These are phyloP conservation scores for Dasysyrphus albostriatus DNA, from an alignment of 2,888 invertebrate genomes.

Conservation along the genomic window DNA sequence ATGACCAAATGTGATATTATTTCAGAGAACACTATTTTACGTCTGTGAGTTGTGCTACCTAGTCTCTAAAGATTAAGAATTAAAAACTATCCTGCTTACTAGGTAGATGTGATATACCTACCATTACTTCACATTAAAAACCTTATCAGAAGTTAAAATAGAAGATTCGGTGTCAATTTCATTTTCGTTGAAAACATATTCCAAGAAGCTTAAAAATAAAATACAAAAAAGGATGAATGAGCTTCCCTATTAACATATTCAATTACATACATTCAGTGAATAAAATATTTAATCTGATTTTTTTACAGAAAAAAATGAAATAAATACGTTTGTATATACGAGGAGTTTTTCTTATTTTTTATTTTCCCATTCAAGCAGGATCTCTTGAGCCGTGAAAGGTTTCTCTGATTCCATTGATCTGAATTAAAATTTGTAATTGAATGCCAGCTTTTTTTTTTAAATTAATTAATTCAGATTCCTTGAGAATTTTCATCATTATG, in stretches of 20 bases:
- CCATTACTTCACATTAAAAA: too few relatives aligned
- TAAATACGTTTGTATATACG: too few relatives aligned
- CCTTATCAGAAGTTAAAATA: constrained; percentile 38
- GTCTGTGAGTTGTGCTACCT: not conserved
- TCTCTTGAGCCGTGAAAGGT: not conserved
- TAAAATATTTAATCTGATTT: constrained; percentile 4
- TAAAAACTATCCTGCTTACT: not conserved
- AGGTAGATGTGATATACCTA: not conserved
- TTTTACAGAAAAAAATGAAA: not conserved
- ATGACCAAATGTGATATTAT: too few relatives aligned
- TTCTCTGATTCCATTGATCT: constrained; percentile 3
- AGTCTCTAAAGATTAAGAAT: not conserved
- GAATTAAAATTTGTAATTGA: constrained; percentile 14
- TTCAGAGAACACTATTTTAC: too few relatives aligned
- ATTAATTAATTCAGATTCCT: constrained; percentile 8
- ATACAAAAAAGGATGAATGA: not conserved
- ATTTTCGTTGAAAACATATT: constrained; percentile 9
- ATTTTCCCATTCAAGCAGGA: not conserved
- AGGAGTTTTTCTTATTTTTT: not conserved
- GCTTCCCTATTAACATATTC: constrained; percentile 13
- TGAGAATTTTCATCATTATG: not conserved
- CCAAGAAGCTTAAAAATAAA: not conserved
- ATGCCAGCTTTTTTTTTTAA: not conserved
- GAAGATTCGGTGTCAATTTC: not conserved
- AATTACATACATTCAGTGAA: constrained; percentile 1